phyloP scores from a whole-genome alignment of 2,888 invertebrate species.

The Callinectes sapidus region DNA sequence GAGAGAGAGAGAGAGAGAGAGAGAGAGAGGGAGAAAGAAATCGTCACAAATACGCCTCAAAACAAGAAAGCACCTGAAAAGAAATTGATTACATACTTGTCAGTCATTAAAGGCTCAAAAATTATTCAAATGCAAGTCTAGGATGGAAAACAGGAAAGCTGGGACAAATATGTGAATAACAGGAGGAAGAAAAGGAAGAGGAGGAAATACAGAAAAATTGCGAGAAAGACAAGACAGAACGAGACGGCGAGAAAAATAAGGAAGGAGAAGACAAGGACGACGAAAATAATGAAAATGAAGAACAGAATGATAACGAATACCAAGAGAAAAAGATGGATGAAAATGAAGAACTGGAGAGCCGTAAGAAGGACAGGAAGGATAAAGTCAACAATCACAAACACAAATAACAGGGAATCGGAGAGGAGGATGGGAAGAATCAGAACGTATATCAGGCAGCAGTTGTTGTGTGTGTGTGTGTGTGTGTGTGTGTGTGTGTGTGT shows the following conservation, averaged over 20 bases:
- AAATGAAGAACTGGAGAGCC: background rate
- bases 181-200: background rate
- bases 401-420: background rate
- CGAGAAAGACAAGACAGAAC: no score
- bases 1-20: no score
- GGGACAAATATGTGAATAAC: background rate
- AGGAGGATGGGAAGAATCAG: background rate
- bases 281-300: background rate
- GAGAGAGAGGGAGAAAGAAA: no score
- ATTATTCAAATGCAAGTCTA: background rate
- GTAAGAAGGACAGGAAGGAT: background rate
- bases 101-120: no score
- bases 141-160: background rate
- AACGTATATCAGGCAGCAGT: background rate
- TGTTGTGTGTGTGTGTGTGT: background rate
- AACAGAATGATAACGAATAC: no score
- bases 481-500: no score
- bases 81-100: no score
- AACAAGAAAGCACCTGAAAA: no score
- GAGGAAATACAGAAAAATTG: background rate
- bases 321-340: background rate
- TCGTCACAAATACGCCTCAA: no score
- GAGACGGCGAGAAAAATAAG: background rate
- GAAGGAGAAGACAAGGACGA: background rate
- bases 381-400: background rate